Base-by-base conservation (phyloP, 2,888 invertebrate genomes). In the Epinotia ramella region DNA sequence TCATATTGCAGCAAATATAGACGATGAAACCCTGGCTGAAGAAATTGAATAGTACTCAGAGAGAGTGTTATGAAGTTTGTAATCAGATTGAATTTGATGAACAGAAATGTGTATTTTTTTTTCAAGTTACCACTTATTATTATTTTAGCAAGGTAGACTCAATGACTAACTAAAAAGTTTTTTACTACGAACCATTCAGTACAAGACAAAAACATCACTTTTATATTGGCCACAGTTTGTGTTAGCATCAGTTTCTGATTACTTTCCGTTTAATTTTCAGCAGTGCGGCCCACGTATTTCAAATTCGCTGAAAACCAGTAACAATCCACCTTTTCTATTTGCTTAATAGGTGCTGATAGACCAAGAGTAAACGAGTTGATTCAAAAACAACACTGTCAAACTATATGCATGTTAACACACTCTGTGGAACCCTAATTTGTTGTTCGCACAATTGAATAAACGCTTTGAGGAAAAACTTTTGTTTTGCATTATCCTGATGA, bases 401-500 rank as follows among this genome's bases (percentile, higher is more conserved):
- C 53, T 16, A 13, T 16, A 46, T 24, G 28, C 4, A 16, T 3
- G 13, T 62, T 24, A 40, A 18, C n/a, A 44, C 7, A 11, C 33
- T 40, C 57, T 53, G 44, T 46, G 57, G 53, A 56, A 28, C 75
- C 66, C 70, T 62, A 60, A 75, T 71, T 59, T 66, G 44, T 60
- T 71, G 56, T 59, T 65, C 62, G 56, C 67, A 72, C 73, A 73
- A 77, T 76, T 72, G 76, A 72, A 67, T 73, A 78, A 80, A 79
- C 78, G 74, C 77, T 77, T 78, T 75, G 76, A 20, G 49, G 13
- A 7, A 73, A 78, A 66, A 53, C 53, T 73, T 79, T 79, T 78
- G 79, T 77, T 80, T 77, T 79, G 78, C 77, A 79, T 82, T 83
- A 82, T 81, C 80, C 77, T 73, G 81, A 81, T 80, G 77, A 79